phyloP scores from a whole-genome alignment of 2,113 vertebrate species.

The Platycercus adscitus region DNA sequence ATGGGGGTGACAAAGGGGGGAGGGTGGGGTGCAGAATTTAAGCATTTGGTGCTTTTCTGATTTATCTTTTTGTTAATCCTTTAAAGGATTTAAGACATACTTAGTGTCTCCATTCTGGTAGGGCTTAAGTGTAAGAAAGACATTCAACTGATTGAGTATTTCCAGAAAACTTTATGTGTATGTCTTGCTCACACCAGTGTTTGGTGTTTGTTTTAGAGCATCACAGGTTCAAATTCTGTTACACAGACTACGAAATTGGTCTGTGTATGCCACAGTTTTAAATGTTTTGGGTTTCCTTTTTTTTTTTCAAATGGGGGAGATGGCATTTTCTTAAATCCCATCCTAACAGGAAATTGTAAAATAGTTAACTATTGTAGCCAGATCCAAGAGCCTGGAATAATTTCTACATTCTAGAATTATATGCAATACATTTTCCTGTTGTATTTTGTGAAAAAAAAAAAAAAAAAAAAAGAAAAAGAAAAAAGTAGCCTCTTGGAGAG shows the following conservation, averaged over 20 bases:
- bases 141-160: neutral
- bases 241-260: neutral
- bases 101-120: neutral
- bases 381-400: neutral
- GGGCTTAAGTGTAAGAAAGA: neutral
- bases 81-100: neutral
- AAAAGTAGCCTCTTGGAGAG: neutral
- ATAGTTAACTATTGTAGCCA: neutral
- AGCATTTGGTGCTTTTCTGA: neutral
- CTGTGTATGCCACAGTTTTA: neutral
- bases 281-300: neutral
- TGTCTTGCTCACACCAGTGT: neutral
- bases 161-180: neutral
- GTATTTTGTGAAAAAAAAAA: neutral
- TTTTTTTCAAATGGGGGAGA: too few species aligned
- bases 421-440: neutral
- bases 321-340: neutral
- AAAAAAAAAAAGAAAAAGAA: too few species aligned
- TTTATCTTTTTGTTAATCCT: neutral
- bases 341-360: neutral
- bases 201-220: neutral
- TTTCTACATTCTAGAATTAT: neutral
- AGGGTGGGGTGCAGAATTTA: fast-evolving
- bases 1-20: too few species aligned
- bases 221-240: neutral